phyloP scores from a whole-genome alignment of 2,888 invertebrate species.

The Dusona sp. region DNA sequence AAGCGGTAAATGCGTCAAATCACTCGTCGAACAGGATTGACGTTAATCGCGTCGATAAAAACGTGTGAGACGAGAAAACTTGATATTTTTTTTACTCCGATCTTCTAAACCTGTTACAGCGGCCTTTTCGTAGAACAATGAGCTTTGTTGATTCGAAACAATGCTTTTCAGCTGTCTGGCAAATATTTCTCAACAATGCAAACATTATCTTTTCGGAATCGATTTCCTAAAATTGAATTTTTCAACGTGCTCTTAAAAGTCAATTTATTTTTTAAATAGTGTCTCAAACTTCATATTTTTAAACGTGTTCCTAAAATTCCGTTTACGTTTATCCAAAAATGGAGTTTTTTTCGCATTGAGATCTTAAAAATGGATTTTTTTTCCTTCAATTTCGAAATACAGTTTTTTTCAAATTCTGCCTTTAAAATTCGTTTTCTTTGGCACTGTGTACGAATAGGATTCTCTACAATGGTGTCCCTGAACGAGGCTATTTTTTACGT shows the following conservation, averaged over 20 bases:
- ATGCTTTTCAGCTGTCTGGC: not conserved
- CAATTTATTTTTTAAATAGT: too few species aligned
- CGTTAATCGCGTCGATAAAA: constrained; percentile 47
- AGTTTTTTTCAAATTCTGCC: not conserved
- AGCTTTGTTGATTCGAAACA: not conserved
- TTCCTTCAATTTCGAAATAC: not conserved
- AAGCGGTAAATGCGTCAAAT: constrained; percentile 53
- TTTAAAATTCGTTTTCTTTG: too few species aligned
- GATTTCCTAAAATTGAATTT: too few species aligned
- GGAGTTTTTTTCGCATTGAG: not conserved
- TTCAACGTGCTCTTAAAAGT: too few species aligned
- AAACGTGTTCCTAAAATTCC: too few species aligned
- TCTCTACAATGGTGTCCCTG: too few species aligned
- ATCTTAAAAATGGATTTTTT: not conserved
- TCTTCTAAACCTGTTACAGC: not conserved
- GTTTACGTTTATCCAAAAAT: not conserved
- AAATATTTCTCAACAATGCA: too few species aligned
- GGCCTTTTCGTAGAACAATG: not conserved
- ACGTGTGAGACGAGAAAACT: not conserved
- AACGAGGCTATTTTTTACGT: too few species aligned
- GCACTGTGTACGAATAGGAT: too few species aligned
- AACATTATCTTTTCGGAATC: too few species aligned
- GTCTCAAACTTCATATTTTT: too few species aligned
- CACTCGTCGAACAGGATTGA: constrained; percentile 29
- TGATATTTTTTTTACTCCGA: not conserved